Evolutionary conservation across 2,113 vertebrate genomes (phyloP), one percentile per base, ranked within the genome.

Genomic region (Hemicordylus capensis): DNA sequence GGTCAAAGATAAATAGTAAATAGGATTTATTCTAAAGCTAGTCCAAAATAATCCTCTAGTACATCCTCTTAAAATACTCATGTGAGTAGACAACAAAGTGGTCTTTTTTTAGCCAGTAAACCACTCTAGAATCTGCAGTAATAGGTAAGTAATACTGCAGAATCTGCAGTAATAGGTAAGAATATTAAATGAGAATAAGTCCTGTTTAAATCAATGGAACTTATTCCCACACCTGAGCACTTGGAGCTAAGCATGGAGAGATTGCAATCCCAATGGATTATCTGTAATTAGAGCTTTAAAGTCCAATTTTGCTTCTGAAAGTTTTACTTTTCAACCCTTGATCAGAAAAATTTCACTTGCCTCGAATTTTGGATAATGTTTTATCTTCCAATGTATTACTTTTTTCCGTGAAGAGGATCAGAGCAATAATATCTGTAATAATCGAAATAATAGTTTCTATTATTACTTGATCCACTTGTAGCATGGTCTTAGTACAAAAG

Each of bases 1-100:
- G 83, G 10, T 61, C 87, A 91, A 63, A 86, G 89, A 86, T 58
- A 66, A 88, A 51, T 6, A 81, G 2, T 61, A 34, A 54, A 51
- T 51, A 42, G 77, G 73, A n/a, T 22, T 22, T n/a, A 3, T 28
- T 81, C 31, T 54, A 46, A 61, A 83, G 11, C 19, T 7, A 10
- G 19, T 6, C 22, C 73, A 5, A 14, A 76, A 75, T 24, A 51
- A 64, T 76, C 24, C n/a, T 78, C 56, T 81, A 56, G 14, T 58
- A 63, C 48, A 61, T 84, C 86, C 78, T 87, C 42, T 59, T 34
- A 46, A 70, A 17, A 85, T 61, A 26, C 48, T 85, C 84, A 73
- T 78, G 48, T 0, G 0, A 82, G 39, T 80, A 78, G 81, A 28
- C 67, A 66, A 48, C 34, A 8, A 63, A 51, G 26, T n/a, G 28